phyloP scores from a whole-genome alignment of 2,113 vertebrate genomes.

The Calidris pugnax region DNA sequence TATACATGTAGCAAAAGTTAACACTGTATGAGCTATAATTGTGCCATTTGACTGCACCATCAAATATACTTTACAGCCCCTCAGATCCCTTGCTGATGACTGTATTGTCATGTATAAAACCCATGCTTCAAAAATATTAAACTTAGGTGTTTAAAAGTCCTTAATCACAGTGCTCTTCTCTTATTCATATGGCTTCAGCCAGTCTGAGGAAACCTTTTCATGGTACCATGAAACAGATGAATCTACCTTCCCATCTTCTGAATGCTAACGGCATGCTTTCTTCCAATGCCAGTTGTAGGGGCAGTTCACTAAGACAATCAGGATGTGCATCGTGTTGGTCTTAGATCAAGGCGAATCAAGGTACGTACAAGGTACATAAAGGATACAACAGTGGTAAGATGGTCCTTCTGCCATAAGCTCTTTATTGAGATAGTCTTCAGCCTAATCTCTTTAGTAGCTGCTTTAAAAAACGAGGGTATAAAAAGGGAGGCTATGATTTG shows the following conservation, averaged over 20 bases:
- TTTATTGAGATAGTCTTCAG: background rate
- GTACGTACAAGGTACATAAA: too few species aligned
- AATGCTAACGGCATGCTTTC: background rate
- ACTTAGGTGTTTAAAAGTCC: background rate
- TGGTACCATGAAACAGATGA: background rate
- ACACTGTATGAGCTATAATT: background rate
- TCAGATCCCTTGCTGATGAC: background rate
- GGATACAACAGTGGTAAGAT: accelerated
- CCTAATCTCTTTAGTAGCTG: background rate
- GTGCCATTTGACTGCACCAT: background rate
- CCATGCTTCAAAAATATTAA: background rate
- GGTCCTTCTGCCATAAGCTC: background rate
- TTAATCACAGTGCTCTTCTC: background rate
- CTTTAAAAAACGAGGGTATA: background rate
- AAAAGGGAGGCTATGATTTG: background rate
- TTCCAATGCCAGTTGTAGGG: background rate
- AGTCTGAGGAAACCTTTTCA: background rate
- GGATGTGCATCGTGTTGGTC: accelerated
- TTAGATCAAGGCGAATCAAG: background rate
- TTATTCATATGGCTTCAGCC: background rate
- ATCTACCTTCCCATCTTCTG: background rate
- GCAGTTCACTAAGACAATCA: background rate
- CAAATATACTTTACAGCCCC: background rate
- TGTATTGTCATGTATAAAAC: background rate
- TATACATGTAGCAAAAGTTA: background rate